phyloP scores from a whole-genome alignment of 1,140 invertebrate genomes.

The Drosophila takahashii region DNA sequence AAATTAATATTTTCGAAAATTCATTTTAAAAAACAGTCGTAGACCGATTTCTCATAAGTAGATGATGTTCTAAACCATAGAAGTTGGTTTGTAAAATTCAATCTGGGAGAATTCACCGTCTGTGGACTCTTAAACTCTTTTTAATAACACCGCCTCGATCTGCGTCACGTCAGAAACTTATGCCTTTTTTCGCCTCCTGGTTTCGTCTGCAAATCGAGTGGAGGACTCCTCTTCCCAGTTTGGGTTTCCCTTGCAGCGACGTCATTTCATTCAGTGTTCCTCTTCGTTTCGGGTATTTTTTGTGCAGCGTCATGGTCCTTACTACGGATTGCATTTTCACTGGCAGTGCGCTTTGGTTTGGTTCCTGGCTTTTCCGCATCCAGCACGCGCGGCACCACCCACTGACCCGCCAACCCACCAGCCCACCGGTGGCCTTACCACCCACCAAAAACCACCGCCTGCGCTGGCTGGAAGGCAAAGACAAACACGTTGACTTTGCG shows the following conservation, averaged over 20 bases:
- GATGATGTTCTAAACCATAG: background rate
- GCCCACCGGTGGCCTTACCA: background rate
- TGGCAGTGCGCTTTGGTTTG: conserved; percentile 39
- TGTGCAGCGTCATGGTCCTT: conserved; percentile 71
- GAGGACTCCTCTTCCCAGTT: conserved; percentile 15
- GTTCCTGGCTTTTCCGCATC: conserved; percentile 47
- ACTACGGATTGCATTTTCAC: conserved; percentile 68
- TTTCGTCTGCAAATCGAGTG: background rate
- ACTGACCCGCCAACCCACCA: background rate
- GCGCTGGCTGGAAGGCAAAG: conserved; percentile 69
- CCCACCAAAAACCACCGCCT: background rate
- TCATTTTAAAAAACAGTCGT: no score
- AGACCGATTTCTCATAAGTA: no score
- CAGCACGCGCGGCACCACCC: conserved; percentile 63
- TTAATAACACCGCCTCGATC: conserved; percentile 16
- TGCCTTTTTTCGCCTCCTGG: background rate
- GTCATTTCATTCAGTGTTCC: conserved; percentile 72
- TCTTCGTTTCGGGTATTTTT: conserved; percentile 26
- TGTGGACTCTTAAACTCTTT: conserved; percentile 7
- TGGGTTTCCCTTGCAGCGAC: conserved; percentile 38
- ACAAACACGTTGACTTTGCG: conserved; percentile 74
- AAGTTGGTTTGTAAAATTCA: background rate
- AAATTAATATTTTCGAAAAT: no score
- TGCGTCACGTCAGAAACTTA: conserved; percentile 36
- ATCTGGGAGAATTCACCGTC: background rate